These are phyloP conservation scores for Amphilophus citrinellus DNA, from an alignment of 2,113 vertebrate genomes.

Conservation along the genomic window DNA sequence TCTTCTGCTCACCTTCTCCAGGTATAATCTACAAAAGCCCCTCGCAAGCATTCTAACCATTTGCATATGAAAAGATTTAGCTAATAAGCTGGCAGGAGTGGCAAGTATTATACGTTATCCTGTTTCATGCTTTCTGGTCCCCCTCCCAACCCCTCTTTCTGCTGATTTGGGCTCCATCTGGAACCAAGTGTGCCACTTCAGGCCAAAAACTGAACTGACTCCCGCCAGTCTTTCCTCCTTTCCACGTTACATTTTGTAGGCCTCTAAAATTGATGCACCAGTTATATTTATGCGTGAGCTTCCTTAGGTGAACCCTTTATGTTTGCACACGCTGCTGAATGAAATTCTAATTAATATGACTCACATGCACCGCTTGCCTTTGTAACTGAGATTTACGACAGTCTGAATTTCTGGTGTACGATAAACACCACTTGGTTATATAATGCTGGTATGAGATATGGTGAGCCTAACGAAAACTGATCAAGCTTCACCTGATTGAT, in stretches of 20 bases:
- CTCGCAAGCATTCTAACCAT: neutral
- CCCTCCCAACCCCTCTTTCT: neutral
- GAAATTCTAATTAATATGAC: slow-evolving; percentile 36
- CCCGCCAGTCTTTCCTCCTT: slow-evolving; percentile 6
- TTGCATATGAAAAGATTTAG: slow-evolving; percentile 34
- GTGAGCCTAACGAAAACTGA: neutral
- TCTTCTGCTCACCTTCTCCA: slow-evolving; percentile 12
- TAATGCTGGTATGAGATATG: neutral
- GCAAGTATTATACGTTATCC: slow-evolving; percentile 38
- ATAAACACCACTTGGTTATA: slow-evolving; percentile 27
- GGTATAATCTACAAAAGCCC: neutral
- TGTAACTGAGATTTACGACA: slow-evolving; percentile 8
- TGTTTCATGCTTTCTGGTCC: slow-evolving; percentile 39
- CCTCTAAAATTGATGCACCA: slow-evolving; percentile 8
- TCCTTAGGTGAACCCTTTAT: neutral
- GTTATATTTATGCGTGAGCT: neutral
- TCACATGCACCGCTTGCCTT: slow-evolving; percentile 27
- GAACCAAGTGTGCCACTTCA: slow-evolving; percentile 3
- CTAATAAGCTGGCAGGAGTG: slow-evolving; percentile 35
- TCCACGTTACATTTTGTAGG: neutral
- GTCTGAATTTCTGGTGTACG: slow-evolving; percentile 12
- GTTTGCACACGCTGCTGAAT: slow-evolving; percentile 14
- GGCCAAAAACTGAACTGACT: slow-evolving; percentile 18
- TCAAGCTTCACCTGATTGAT: neutral
- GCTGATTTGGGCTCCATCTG: slow-evolving; percentile 34